Evolutionary conservation across 2,888 invertebrate genomes (phyloP).

Genomic region (Netelia melanura): DNA sequence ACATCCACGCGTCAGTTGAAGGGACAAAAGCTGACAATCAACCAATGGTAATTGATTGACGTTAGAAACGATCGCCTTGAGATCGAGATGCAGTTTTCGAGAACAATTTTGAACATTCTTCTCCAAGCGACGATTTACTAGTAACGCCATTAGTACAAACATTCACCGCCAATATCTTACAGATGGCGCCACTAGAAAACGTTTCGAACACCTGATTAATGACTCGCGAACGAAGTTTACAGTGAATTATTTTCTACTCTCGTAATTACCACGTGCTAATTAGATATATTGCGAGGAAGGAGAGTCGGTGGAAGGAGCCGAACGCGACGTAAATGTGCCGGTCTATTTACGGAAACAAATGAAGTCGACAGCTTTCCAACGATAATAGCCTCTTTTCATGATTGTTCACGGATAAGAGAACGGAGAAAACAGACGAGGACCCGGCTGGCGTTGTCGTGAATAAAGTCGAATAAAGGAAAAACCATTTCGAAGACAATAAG

Average conservation of each 20-base stretch:
- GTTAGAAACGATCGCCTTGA: no score
- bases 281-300: not conserved
- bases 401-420: constrained; percentile 52
- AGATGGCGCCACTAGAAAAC: not conserved
- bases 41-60: no score
- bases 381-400: constrained; percentile 50
- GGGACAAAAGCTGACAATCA: no score
- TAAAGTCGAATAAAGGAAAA: constrained; percentile 39
- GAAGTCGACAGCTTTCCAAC: constrained; percentile 47
- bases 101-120: no score
- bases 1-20: not conserved
- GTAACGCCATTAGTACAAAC: no score
- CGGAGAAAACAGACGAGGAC: constrained; percentile 30
- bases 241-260: not conserved
- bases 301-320: not conserved
- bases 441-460: constrained; percentile 48
- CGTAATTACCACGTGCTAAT: constrained; percentile 20
- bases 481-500: constrained; percentile 46
- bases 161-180: no score
- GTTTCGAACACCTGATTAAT: not conserved
- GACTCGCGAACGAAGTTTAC: not conserved
- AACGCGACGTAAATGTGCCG: constrained; percentile 16
- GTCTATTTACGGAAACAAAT: constrained; percentile 46
- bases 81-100: no score
- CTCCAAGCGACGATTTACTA: no score